phyloP scores from a whole-genome alignment of 2,888 invertebrate genomes.

The Pristionchus fissidentatus region DNA sequence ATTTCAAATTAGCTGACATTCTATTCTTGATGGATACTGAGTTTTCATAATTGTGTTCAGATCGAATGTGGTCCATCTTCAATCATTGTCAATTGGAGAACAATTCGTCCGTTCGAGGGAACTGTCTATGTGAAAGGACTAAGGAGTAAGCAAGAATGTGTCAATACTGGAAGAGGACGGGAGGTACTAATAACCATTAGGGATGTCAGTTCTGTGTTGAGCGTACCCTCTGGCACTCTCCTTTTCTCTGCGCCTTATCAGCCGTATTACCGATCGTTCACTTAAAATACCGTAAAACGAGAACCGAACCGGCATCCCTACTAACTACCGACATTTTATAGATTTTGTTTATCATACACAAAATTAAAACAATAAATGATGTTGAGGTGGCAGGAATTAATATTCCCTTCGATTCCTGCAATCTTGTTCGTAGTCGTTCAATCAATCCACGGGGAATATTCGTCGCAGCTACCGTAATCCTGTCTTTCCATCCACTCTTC shows the following conservation, averaged over 20 bases:
- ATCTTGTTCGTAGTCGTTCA: constrained; percentile 73
- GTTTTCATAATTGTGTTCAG: too few relatives aligned
- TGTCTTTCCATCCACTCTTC: constrained; percentile 75
- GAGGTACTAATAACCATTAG: not conserved
- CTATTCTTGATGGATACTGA: too few relatives aligned
- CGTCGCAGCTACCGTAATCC: constrained; percentile 74
- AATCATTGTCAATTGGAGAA: constrained; percentile 34
- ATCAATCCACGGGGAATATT: constrained; percentile 75
- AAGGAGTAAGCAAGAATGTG: constrained; percentile 10
- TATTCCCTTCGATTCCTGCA: constrained; percentile 74
- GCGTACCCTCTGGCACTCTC: not conserved
- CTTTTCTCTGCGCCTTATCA: not conserved
- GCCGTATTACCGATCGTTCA: too few relatives aligned
- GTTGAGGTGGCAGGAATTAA: constrained; percentile 71
- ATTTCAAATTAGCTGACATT: too few relatives aligned
- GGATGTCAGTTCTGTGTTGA: too few relatives aligned
- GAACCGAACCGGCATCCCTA: too few relatives aligned
- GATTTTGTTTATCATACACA: not conserved
- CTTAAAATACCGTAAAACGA: too few relatives aligned
- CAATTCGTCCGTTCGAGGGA: not conserved
- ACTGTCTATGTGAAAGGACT: constrained; percentile 23
- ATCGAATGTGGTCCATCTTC: constrained; percentile 36
- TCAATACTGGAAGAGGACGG: constrained; percentile 15
- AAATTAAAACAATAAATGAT: not conserved
- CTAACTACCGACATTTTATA: too few relatives aligned